Evolutionary conservation across 2,113 vertebrate species (phyloP), one percentile per base, ranked within the genome.

Genomic region (Aramus guarauna): DNA sequence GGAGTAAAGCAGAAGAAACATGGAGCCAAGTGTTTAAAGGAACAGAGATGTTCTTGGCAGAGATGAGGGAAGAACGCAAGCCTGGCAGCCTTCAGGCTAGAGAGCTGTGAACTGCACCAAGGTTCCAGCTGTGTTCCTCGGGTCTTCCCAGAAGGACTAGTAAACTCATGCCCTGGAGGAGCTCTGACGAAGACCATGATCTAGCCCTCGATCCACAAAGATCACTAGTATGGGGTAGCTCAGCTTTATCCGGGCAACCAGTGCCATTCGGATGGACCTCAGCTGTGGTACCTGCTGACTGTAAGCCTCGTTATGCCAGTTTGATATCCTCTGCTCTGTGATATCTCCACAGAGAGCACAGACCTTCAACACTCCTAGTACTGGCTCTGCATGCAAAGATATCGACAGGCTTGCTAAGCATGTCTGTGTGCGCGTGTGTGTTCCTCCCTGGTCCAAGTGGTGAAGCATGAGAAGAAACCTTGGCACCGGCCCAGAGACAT

Each of bases 41-140:
- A 92, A 41, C 37, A 78, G 89, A 50, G 73, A 87, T 43, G 63
- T 41, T 95, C 50, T 94, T 92, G 83, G 94, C 76, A 91, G 64
- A 59, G 47, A 47, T 0, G 7, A 24, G 26, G 45, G 62, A 79
- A 56, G 73, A 87, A n/a, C 5, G 0, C 81, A 87, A 63, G 87
- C 64, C 32, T 71, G 77, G 64, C 73, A 91, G 64, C 64, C 66
- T 93, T 37, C 76, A 91, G 81, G 37, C 79, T 76, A 29, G 30
- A 83, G 92, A 86, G 55, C 52, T 72, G 67, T 67, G 60, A 34
- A 4, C 64, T 50, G 8, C 77, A 64, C 63, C 37, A 29, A 32
- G 53, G 37, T 56, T 82, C 72, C 93, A 71, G 63, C 79, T 77
- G 55, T 36, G 69, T 23, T 85, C 52, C 47, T 0, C 4, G 43